Conservation (phyloP, 1,140 invertebrate genomes). For the Phocides pigmalion region DNA sequence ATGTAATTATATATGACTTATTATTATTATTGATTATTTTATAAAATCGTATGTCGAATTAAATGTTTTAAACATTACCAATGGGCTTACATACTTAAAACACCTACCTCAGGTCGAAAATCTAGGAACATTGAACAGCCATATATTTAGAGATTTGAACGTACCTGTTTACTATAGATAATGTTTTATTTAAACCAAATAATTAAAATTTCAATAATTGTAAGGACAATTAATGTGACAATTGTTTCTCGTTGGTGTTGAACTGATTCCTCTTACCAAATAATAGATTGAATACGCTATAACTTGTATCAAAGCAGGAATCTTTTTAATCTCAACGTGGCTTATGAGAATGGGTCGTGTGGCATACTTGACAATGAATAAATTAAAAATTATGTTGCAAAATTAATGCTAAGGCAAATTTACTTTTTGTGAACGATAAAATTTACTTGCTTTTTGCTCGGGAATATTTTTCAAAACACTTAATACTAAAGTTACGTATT, state of each 20-base stretch:
- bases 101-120: not conserved
- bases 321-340: not conserved
- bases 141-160: slow-evolving; percentile 10
- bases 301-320: not conserved
- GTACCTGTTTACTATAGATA: not conserved
- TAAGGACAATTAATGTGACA: not conserved
- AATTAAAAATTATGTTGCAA: no score
- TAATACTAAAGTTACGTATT: no score
- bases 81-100: not conserved
- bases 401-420: no score
- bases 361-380: not conserved
- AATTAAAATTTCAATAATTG: slow-evolving; percentile 2
- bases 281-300: no score
- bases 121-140: not conserved
- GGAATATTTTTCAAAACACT: no score
- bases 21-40: no score
- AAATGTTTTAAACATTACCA: not conserved
- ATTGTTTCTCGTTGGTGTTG: not conserved
- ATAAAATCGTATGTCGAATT: not conserved
- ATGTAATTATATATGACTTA: no score
- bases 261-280: not conserved
- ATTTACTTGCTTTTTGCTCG: no score
- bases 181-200: slow-evolving; percentile 6
- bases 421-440: no score
- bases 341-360: not conserved